These are phyloP conservation scores for Pocillopora damicornis DNA, from an alignment of 64 coral and sea anemone species.

Conservation along the genomic window DNA sequence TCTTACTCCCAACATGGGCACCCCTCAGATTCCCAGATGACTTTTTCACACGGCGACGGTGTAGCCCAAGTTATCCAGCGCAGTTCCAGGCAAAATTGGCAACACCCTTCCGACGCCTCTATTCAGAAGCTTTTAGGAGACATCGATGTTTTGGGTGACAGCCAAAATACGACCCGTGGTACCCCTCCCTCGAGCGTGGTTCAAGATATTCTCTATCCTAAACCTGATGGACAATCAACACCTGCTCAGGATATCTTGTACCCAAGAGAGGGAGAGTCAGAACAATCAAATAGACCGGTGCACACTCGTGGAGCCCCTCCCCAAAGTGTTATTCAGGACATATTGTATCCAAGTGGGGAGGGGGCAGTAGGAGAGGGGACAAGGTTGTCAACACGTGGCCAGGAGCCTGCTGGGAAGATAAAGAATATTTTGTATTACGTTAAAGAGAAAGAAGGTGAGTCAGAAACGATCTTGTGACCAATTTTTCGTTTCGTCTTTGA, in stretches of 20 bases:
- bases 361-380: background rate
- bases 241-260: slow-evolving; percentile 71
- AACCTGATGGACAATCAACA: background rate
- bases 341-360: slow-evolving; percentile 47
- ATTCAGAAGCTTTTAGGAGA: slow-evolving; percentile 76
- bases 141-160: slow-evolving; percentile 50
- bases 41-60: background rate
- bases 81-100: slow-evolving; percentile 58
- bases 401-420: slow-evolving; percentile 77
- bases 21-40: slow-evolving; percentile 57
- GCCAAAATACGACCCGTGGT: slow-evolving; percentile 63
- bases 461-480: background rate
- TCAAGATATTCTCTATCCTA: slow-evolving; percentile 68
- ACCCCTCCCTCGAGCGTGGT: slow-evolving; percentile 57
- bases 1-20: slow-evolving; percentile 20
- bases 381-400: slow-evolving; percentile 54
- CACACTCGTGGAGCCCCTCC: slow-evolving; percentile 21
- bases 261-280: slow-evolving; percentile 8
- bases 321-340: slow-evolving; percentile 45
- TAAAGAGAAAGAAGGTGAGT: slow-evolving; percentile 57
- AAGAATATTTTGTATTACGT: slow-evolving; percentile 78
- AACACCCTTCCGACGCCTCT: slow-evolving; percentile 72
- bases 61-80: slow-evolving; percentile 21
- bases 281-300: background rate
- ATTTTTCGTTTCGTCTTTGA: no score